phyloP scores from a whole-genome alignment of 2,113 vertebrate species.

The Leptobrachium ailaonicum region DNA sequence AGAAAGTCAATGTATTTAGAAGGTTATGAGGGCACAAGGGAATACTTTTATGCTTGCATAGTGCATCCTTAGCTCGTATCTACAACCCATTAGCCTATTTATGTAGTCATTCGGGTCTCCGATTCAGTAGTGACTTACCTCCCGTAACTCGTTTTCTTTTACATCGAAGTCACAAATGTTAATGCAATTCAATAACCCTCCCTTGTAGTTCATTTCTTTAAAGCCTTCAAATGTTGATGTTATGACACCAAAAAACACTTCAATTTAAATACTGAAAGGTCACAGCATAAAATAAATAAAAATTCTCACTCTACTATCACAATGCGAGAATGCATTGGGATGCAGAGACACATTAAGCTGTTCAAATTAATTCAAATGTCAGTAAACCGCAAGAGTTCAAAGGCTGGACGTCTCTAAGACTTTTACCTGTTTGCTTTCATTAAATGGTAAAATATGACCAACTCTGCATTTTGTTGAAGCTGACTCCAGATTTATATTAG shows the following conservation, averaged over 20 bases:
- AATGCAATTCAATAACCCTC: slow-evolving; percentile 38
- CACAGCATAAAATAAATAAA: slow-evolving; percentile 51
- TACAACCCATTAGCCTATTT: slow-evolving; percentile 14
- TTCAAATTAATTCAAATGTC: slow-evolving; percentile 55
- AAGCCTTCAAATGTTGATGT: slow-evolving; percentile 42
- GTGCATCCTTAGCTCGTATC: background rate
- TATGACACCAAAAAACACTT: slow-evolving; percentile 46
- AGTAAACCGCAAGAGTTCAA: slow-evolving; percentile 41
- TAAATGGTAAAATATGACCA: slow-evolving; percentile 42
- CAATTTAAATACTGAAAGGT: slow-evolving; percentile 49
- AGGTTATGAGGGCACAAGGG: background rate
- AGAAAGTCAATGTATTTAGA: background rate
- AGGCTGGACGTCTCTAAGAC: slow-evolving; percentile 18
- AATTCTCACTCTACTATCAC: slow-evolving; percentile 46
- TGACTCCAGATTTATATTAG: slow-evolving; percentile 37
- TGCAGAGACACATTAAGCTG: slow-evolving; percentile 38
- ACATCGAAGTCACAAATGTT: slow-evolving; percentile 33
- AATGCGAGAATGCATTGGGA: slow-evolving; percentile 50
- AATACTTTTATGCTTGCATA: background rate
- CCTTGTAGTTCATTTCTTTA: slow-evolving; percentile 17
- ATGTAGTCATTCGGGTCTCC: slow-evolving; percentile 15
- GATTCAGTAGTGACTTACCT: slow-evolving; percentile 26
- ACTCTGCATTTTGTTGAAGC: slow-evolving; percentile 41
- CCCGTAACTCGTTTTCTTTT: slow-evolving; percentile 11
- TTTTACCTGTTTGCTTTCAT: slow-evolving; percentile 45